Evolutionary conservation across 2,888 invertebrate species (phyloP).

Genomic region (Papilio demoleus): DNA sequence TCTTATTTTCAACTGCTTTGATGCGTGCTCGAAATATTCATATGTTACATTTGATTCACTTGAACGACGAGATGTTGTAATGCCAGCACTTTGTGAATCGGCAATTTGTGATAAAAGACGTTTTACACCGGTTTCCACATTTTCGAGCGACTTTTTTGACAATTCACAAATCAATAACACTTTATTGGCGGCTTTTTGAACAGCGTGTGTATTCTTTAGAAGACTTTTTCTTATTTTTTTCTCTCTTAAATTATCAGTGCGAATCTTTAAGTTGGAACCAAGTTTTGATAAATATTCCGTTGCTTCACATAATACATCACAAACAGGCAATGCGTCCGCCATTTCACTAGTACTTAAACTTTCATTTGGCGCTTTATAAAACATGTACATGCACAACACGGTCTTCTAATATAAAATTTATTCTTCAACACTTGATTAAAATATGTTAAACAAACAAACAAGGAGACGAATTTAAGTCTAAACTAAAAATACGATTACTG

Average conservation of each 20-base stretch:
- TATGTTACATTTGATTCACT: slow-evolving; percentile 42
- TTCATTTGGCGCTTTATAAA: slow-evolving; percentile 29
- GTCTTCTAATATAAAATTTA: neutral
- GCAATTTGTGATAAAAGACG: slow-evolving; percentile 61
- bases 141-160: slow-evolving; percentile 75
- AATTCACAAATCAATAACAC: slow-evolving; percentile 75
- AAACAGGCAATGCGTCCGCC: slow-evolving; percentile 68
- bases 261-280: slow-evolving; percentile 69
- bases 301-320: slow-evolving; percentile 72
- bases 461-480: neutral
- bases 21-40: slow-evolving; percentile 60
- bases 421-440: neutral
- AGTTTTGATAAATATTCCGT: slow-evolving; percentile 78
- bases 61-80: slow-evolving; percentile 46
- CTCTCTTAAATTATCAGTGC: slow-evolving; percentile 69
- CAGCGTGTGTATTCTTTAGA: slow-evolving; percentile 68
- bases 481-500: slow-evolving; percentile 1
- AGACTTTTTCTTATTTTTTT: slow-evolving; percentile 69
- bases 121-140: slow-evolving; percentile 71
- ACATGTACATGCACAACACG: slow-evolving; percentile 5
- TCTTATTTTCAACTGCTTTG: slow-evolving; percentile 62
- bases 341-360: slow-evolving; percentile 54
- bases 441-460: neutral
- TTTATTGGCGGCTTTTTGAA: slow-evolving; percentile 73
- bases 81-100: slow-evolving; percentile 55